phyloP scores from a whole-genome alignment of 1,140 invertebrate genomes.

The Periplaneta americana region DNA sequence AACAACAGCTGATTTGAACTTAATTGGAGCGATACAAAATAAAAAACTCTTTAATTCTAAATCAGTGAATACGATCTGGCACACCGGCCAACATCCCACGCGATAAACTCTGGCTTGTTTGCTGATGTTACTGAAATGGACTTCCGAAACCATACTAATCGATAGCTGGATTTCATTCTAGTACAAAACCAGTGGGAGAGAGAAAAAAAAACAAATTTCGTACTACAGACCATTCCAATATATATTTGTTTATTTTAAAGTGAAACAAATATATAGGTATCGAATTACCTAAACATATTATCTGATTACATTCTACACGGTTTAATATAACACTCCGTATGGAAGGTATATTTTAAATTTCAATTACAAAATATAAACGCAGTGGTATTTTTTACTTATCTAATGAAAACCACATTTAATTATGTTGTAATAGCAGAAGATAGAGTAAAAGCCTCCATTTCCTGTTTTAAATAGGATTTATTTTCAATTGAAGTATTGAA shows the following conservation, averaged over 20 bases:
- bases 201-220: background rate
- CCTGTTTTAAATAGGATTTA: too few species aligned
- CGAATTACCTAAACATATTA: background rate
- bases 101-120: background rate
- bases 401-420: too few species aligned
- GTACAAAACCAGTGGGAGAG: background rate
- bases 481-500: too few species aligned
- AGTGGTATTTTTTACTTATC: too few species aligned
- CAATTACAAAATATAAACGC: too few species aligned
- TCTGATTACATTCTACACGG: background rate
- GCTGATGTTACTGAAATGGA: background rate
- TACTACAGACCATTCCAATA: background rate
- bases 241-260: background rate
- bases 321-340: background rate
- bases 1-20: background rate
- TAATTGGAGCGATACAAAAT: background rate
- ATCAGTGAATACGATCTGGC: background rate
- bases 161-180: background rate
- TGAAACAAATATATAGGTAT: background rate
- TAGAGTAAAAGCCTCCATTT: too few species aligned
- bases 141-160: background rate
- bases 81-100: background rate
- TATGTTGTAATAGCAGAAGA: too few species aligned
- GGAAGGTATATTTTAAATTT: background rate
- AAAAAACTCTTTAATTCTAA: background rate